Evolutionary conservation across 2,888 invertebrate genomes (phyloP), one percentile per base, ranked within the genome.

Genomic region (Acleris sparsana): DNA sequence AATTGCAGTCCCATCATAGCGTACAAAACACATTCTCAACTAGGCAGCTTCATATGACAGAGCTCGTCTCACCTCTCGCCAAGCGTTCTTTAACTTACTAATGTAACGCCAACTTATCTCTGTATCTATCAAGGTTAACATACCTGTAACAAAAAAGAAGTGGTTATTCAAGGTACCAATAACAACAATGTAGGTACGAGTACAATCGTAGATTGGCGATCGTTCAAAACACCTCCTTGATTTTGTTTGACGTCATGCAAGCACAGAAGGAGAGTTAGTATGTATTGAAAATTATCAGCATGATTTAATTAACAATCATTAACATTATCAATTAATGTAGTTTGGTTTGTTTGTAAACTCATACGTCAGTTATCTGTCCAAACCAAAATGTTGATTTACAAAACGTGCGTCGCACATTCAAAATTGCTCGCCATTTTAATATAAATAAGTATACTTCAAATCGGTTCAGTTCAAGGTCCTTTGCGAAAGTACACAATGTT

Each of bases 131-230:
- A 16, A 39, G 22, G 17, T 43, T 43, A 49, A 59, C 67, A 16
- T 67, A 67, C 67, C 67, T 67, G 67, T 9, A 67, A 67, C 58
- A 58, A 67, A 63, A 56, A 63, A 22, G 49, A 49, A 25, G 44
- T 51, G 17, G 48, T 62, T 62, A 62, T 11, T 22, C 53, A 13
- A 43, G 53, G 52, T 52, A 22, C 46, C 7, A 46, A n/a, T 16
- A 7, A 17, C 46, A 13, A 39, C 13, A 13, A 11, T 39, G 39
- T 39, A 39, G 39, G 13, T 13, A 39, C 13, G 3, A 13, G 39
- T 39, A 39, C 39, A 4, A 4, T 4, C 39, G 7, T 46, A 25
- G 11, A 46, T 52, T 63, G 52, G 57, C 56, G 43, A 5, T 3
- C 52, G 52, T 16, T 63, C 57, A 57, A 52, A n/a, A 18, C 29